Evolutionary conservation across 2,888 invertebrate genomes (phyloP).

Genomic region (Taenaris catops): DNA sequence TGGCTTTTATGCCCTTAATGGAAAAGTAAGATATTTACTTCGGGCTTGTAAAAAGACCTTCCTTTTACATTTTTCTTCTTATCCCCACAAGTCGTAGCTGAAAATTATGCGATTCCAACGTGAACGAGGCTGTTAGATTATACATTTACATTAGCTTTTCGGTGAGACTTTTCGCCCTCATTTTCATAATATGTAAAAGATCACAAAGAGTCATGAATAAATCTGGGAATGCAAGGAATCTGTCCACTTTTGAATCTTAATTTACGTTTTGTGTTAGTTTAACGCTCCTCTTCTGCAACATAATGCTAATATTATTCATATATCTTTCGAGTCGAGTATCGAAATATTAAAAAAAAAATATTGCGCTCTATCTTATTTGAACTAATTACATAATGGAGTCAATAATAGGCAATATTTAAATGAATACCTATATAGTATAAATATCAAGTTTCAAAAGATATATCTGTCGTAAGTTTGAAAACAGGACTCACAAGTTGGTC

Average conservation of each 20-base stretch:
- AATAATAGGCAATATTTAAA: too few species aligned
- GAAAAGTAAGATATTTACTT: constrained; percentile 75
- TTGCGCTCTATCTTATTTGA: too few species aligned
- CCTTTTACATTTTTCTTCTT: constrained; percentile 54
- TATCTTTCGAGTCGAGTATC: too few species aligned
- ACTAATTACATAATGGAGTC: too few species aligned
- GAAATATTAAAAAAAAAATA: too few species aligned
- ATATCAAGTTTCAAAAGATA: too few species aligned
- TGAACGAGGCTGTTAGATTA: constrained; percentile 35
- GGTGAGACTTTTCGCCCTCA: constrained; percentile 20
- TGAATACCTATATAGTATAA: too few species aligned
- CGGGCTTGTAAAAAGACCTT: constrained; percentile 56
- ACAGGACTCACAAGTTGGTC: too few species aligned
- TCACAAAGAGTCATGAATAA: constrained; percentile 21
- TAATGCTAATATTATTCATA: too few species aligned
- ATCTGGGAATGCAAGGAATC: constrained; percentile 10
- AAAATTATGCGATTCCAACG: constrained; percentile 46
- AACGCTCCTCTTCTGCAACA: neutral
- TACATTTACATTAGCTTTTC: constrained; percentile 29
- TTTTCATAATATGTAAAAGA: constrained; percentile 22
- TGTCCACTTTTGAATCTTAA: constrained; percentile 10
- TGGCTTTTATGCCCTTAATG: constrained; percentile 76
- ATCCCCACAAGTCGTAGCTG: constrained; percentile 41
- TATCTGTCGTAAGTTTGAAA: too few species aligned
- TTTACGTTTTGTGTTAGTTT: constrained; percentile 11